Percentiles rank a stretch among this genome's conserved stretches.
These are phyloP conservation scores for Characodon lateralis DNA, from an alignment of 2,797 vertebrate genomes.

Conservation along the genomic window DNA sequence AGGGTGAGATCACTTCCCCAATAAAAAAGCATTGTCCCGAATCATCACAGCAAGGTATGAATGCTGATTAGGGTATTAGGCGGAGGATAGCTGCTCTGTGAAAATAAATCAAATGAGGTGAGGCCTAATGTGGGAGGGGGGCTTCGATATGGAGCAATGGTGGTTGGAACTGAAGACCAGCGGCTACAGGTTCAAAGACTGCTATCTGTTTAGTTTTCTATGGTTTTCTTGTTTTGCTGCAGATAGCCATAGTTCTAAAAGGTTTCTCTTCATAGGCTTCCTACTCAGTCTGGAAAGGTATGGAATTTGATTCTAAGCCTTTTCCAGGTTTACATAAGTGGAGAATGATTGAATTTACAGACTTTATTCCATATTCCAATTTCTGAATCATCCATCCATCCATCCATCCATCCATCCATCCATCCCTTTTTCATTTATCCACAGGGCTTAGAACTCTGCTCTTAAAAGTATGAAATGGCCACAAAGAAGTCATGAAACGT, in stretches of 20 bases:
- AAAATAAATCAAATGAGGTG: slow-evolving; percentile 83
- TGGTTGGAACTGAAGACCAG: slow-evolving; percentile 15
- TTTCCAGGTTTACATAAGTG: background rate
- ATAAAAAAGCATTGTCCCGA: slow-evolving; percentile 96
- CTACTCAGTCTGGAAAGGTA: background rate
- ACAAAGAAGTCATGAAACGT: too few relatives aligned
- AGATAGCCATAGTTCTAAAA: background rate
- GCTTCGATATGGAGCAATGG: slow-evolving; percentile 16
- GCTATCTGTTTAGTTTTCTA: slow-evolving; percentile 8
- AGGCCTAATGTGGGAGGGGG: slow-evolving; percentile 50
- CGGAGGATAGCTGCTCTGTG: slow-evolving; percentile 89
- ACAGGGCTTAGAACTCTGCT: background rate
- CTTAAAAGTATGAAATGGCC: background rate
- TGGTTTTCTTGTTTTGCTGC: slow-evolving; percentile 2
- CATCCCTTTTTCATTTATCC: background rate
- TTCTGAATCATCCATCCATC: too few relatives aligned
- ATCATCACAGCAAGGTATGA: slow-evolving; percentile 95
- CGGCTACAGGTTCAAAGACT: slow-evolving; percentile 11
- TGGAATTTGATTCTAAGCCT: background rate
- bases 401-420: too few relatives aligned
- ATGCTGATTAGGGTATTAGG: slow-evolving; percentile 98
- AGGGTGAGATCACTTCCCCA: slow-evolving; percentile 98
- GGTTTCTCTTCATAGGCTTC: background rate
- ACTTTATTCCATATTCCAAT: background rate
- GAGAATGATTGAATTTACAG: background rate